Conservation (phyloP, 2,113 vertebrate species). For the Archocentrus centrarchus region DNA sequence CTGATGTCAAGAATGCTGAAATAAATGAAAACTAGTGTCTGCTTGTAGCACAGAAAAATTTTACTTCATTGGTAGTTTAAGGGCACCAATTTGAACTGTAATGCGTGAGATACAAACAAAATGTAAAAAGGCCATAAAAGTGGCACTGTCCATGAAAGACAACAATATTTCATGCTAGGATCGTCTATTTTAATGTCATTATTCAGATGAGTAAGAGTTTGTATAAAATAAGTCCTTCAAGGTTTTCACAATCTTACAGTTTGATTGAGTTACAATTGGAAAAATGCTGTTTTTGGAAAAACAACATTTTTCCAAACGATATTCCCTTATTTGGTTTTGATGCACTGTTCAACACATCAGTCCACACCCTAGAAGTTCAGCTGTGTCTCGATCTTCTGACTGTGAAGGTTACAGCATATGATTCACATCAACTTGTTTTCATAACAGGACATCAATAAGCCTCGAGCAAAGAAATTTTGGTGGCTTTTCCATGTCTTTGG, state of each 20-base stretch:
- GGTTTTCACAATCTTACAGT: not conserved
- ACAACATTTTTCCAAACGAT: not conserved
- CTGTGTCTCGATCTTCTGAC: not conserved
- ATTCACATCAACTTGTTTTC: slow-evolving; percentile 6
- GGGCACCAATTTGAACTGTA: not conserved
- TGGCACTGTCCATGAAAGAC: not conserved
- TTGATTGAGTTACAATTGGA: not conserved
- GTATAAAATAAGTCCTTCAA: not conserved
- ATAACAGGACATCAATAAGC: slow-evolving; percentile 7
- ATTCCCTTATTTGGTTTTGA: slow-evolving; percentile 14
- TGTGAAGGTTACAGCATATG: slow-evolving; percentile 11
- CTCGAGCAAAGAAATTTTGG: not conserved
- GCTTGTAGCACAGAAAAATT: not conserved
- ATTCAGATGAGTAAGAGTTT: not conserved
- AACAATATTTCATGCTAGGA: not conserved
- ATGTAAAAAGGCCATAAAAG: not conserved
- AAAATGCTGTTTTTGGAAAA: not conserved
- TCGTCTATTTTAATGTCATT: not conserved
- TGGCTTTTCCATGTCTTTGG: not conserved
- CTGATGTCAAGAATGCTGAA: not conserved
- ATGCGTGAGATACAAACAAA: not conserved
- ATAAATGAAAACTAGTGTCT: not conserved
- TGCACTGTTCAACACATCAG: slow-evolving; percentile 8
- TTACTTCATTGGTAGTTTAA: not conserved
- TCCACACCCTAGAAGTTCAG: not conserved